A percentile compares a stretch with the other conserved stretches of the same genome.
phyloP scores from a whole-genome alignment of 1,140 invertebrate species.

The Drosophila punjabiensis region DNA sequence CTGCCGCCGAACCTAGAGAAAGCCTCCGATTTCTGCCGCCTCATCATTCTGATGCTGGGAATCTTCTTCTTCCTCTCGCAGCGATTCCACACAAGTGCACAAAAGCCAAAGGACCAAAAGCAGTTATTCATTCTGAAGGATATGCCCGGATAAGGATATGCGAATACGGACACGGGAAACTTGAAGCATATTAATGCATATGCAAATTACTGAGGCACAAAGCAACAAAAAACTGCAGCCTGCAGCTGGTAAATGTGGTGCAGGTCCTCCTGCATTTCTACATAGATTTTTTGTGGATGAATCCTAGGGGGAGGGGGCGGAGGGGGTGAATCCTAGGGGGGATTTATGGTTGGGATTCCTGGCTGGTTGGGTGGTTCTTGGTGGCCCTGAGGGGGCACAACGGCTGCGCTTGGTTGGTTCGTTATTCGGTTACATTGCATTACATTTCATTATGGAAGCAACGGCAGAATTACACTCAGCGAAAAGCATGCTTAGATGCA shows the following conservation, averaged over 20 bases:
- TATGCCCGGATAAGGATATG: conserved; percentile 23
- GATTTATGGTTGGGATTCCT: background rate
- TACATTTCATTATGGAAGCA: conserved; percentile 71
- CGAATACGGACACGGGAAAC: conserved; percentile 48
- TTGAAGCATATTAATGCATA: conserved; percentile 78
- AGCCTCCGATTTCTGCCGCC: conserved; percentile 18
- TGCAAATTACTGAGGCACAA: conserved; percentile 63
- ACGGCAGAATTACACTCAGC: background rate
- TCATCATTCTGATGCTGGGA: conserved; percentile 11
- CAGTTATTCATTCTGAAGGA: conserved; percentile 29
- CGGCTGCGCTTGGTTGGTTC: conserved; percentile 74
- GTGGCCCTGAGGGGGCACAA: background rate
- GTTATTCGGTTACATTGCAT: conserved; percentile 77
- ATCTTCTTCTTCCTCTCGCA: conserved; percentile 9
- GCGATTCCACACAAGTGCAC: conserved; percentile 16
- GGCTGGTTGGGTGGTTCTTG: conserved; percentile 6
- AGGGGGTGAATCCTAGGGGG: background rate
- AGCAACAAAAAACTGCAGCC: conserved; percentile 26
- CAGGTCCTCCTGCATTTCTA: background rate
- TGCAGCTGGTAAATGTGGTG: conserved; percentile 19
- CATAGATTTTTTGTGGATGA: background rate
- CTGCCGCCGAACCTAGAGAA: too few species aligned
- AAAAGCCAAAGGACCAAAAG: conserved; percentile 34
- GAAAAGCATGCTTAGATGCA: background rate
- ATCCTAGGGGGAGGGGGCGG: background rate